Percentiles rank a stretch among this genome's conserved stretches.
Conservation (phyloP, 2,113 vertebrate species). For the Pygoscelis antarcticus region DNA sequence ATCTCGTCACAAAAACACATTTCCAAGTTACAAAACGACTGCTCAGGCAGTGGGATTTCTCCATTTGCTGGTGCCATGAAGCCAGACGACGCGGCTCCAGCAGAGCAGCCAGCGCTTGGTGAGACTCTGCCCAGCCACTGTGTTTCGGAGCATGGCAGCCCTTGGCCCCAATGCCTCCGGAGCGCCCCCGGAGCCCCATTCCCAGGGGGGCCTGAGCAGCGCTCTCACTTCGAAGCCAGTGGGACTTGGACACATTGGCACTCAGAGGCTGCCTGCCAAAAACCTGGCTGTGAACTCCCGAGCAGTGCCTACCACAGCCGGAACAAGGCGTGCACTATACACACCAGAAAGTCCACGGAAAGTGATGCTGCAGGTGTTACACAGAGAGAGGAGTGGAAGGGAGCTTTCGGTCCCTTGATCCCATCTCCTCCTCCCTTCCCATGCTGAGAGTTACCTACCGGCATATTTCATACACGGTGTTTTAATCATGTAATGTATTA, state of each 20-base stretch:
- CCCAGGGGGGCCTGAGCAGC: not conserved
- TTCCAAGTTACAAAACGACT: not conserved
- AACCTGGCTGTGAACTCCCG: not conserved
- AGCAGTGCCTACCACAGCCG: too few relatives aligned
- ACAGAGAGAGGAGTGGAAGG: too few relatives aligned
- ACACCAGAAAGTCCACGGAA: not conserved
- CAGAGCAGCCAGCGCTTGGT: not conserved
- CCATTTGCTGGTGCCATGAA: not conserved
- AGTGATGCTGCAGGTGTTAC: not conserved
- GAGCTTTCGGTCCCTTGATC: not conserved
- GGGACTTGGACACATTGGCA: too few relatives aligned
- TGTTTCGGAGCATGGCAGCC: not conserved
- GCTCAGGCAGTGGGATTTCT: not conserved
- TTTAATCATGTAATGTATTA: not conserved
- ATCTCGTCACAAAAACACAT: not conserved
- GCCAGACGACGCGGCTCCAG: rapidly evolving
- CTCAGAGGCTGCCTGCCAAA: not conserved
- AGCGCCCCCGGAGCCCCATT: not conserved
- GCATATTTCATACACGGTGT: not conserved
- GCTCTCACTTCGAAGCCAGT: not conserved
- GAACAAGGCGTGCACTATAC: not conserved
- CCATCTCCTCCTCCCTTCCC: not conserved
- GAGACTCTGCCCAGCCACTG: not conserved
- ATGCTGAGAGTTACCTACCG: not conserved
- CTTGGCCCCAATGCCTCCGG: not conserved